phyloP scores from a whole-genome alignment of 2,113 vertebrate genomes.

The Mola mola region DNA sequence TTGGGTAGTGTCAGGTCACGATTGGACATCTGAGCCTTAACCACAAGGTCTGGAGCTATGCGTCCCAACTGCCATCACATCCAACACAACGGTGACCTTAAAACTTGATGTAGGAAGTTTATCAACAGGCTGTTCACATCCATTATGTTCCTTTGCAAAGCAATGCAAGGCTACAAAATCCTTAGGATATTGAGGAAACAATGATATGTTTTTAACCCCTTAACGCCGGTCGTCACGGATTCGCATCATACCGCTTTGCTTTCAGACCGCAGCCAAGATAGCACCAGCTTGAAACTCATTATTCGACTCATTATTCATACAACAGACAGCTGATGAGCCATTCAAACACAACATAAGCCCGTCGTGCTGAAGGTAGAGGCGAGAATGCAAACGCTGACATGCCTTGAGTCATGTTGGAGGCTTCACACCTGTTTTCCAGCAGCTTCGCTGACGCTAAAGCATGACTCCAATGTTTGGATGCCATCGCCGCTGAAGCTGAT shows the following conservation, averaged over 20 bases:
- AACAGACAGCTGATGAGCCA: constrained; percentile 25
- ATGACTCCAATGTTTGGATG: constrained; percentile 23
- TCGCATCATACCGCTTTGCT: no score
- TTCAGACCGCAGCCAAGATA: no score
- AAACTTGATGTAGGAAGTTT: no score
- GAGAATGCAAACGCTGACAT: constrained; percentile 33
- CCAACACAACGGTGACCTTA: not conserved
- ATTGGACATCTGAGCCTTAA: constrained; percentile 50
- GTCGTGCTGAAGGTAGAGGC: constrained; percentile 30
- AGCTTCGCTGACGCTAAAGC: constrained; percentile 21
- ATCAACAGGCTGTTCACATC: no score
- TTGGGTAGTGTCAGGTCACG: constrained; percentile 48
- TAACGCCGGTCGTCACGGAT: no score
- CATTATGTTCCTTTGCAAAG: no score
- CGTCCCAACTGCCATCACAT: constrained; percentile 23
- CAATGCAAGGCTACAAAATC: no score
- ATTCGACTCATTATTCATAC: constrained; percentile 54
- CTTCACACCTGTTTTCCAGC: constrained; percentile 53
- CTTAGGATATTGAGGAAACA: constrained; percentile 12
- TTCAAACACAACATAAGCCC: constrained; percentile 28
- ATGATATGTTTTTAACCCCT: constrained; percentile 50
- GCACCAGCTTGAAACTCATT: no score
- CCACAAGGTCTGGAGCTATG: constrained; percentile 16
- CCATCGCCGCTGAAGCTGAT: not conserved
- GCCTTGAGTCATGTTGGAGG: constrained; percentile 54